Conservation (phyloP, 2,797 vertebrate species). For the Sebastes baramenuke region DNA sequence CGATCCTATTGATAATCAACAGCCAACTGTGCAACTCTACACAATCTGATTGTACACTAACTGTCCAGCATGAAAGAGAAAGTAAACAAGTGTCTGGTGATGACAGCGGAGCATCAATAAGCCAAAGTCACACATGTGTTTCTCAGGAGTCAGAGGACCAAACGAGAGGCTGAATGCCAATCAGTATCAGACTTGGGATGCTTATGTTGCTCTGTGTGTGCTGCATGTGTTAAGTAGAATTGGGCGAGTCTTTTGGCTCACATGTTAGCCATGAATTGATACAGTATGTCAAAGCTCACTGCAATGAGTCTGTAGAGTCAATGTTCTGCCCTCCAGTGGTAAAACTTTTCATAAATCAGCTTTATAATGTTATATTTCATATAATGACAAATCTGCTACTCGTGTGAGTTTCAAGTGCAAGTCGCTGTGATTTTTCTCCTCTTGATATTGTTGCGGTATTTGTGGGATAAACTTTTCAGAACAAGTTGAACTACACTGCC, state of each 20-base stretch:
- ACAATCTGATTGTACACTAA: not conserved
- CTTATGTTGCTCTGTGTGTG: not conserved
- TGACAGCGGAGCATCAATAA: not conserved
- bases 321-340: constrained; percentile 9
- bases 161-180: not conserved
- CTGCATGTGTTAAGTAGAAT: not conserved
- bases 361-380: not conserved
- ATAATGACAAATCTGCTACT: not conserved
- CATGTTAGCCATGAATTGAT: not conserved
- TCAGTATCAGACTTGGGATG: not conserved
- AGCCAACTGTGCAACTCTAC: not conserved
- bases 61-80: not conserved
- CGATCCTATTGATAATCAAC: not conserved
- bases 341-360: not conserved
- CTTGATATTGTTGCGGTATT: not conserved
- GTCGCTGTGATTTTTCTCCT: not conserved
- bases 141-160: not conserved
- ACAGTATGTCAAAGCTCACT: not conserved
- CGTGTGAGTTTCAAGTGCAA: not conserved
- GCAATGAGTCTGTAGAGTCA: not conserved
- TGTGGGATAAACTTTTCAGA: not conserved
- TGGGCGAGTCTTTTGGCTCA: not conserved
- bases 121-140: not conserved
- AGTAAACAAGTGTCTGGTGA: not conserved
- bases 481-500: not conserved